Percentiles rank a stretch among this genome's conserved stretches.
Conservation (phyloP, 92 coral and sea anemone species). For the Ricordea florida region DNA sequence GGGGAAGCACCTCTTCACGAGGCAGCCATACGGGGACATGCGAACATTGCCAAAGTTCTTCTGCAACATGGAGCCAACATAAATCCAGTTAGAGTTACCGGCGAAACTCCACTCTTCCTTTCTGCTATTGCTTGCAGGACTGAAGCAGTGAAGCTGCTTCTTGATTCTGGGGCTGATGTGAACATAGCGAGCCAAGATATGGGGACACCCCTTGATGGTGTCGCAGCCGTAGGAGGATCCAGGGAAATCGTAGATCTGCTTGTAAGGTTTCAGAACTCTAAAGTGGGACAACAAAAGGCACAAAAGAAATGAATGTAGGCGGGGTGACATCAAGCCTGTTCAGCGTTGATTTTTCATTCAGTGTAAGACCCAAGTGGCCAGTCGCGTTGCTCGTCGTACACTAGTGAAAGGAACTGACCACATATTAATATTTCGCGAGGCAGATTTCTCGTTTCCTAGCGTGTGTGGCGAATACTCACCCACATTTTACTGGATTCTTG, state of each 20-base stretch:
- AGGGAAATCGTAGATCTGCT: neutral
- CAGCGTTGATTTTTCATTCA: no score
- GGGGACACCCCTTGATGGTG: no score
- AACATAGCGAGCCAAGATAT: neutral
- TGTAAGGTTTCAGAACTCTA: neutral
- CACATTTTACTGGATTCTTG: no score
- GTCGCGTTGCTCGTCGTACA: no score
- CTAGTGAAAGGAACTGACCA: no score
- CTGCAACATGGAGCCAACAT: constrained; percentile 53
- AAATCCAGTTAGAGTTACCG: constrained; percentile 57
- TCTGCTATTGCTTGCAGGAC: constrained; percentile 54
- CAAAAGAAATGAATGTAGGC: no score
- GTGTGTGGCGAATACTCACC: no score
- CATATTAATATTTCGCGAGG: no score
- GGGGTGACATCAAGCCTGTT: no score
- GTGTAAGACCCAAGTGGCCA: no score
- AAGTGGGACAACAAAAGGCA: no score
- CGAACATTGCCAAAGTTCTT: constrained; percentile 43
- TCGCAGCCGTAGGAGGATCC: neutral
- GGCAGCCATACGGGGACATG: constrained; percentile 65
- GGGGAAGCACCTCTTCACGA: constrained; percentile 75
- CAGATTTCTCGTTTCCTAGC: no score
- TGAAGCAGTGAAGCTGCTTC: constrained; percentile 47
- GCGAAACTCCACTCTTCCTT: constrained; percentile 63
- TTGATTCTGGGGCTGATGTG: constrained; percentile 53